Evolutionary conservation across 2,888 invertebrate species (phyloP).

Genomic region (Noctua pronuba): DNA sequence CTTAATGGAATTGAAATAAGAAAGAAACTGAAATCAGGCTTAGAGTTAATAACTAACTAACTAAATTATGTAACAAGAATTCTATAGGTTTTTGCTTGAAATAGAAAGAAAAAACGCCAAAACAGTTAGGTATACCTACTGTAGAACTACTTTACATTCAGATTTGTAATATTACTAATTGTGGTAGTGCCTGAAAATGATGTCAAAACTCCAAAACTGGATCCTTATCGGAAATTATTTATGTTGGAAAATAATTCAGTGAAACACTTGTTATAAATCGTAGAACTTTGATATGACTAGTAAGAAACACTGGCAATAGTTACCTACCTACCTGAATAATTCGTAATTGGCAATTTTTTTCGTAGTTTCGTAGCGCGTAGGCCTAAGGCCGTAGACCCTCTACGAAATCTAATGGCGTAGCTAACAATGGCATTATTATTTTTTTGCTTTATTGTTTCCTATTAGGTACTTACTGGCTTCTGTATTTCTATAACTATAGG

Average conservation of each 20-base stretch:
- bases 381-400: slow-evolving; percentile 20
- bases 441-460: neutral
- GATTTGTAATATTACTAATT: neutral
- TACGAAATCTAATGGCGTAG: slow-evolving; percentile 26
- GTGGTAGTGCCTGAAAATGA: slow-evolving; percentile 6
- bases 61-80: neutral
- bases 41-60: neutral
- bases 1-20: slow-evolving; percentile 3
- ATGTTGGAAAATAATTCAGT: slow-evolving; percentile 33
- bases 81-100: neutral
- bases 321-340: neutral
- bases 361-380: slow-evolving; percentile 48
- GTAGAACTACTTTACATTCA: neutral
- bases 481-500: neutral
- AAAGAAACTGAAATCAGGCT: neutral
- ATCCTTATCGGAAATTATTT: slow-evolving; percentile 46
- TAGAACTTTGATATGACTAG: slow-evolving; percentile 6
- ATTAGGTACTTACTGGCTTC: neutral
- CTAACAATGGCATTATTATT: too few relatives aligned
- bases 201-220: slow-evolving; percentile 4
- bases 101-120: neutral
- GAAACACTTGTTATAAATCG: slow-evolving; percentile 32
- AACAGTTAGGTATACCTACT: neutral
- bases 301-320: slow-evolving; percentile 6
- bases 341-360: slow-evolving; percentile 5